Percentiles rank a stretch among this genome's conserved stretches.
phyloP scores from a whole-genome alignment of 2,797 vertebrate species.

The Tokudaia muenninki region DNA sequence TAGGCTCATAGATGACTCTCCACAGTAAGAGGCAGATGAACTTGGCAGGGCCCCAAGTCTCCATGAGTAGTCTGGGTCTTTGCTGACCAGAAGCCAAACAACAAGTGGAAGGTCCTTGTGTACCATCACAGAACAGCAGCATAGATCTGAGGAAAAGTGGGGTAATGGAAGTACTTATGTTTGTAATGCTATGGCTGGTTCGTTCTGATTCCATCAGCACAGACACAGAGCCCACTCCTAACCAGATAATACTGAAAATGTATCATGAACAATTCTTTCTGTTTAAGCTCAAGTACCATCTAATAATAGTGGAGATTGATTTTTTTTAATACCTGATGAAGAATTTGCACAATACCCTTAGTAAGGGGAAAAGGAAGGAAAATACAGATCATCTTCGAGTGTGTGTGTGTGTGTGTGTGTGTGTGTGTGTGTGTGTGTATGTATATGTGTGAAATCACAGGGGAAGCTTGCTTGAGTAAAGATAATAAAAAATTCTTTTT shows the following conservation, averaged over 20 bases:
- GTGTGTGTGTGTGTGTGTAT: neutral
- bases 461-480: neutral
- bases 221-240: slow-evolving; percentile 21
- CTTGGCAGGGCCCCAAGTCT: neutral
- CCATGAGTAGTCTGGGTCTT: neutral
- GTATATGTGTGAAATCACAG: neutral
- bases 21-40: neutral
- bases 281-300: slow-evolving; percentile 70
- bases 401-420: neutral
- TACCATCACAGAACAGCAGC: neutral
- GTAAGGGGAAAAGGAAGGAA: neutral
- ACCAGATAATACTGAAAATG: slow-evolving; percentile 53
- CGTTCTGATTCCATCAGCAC: slow-evolving; percentile 60
- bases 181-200: slow-evolving; percentile 53
- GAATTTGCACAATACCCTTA: slow-evolving; percentile 60
- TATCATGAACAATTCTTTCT: slow-evolving; percentile 63
- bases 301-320: neutral
- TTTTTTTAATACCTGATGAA: slow-evolving; percentile 12
- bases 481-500: neutral
- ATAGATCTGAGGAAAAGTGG: neutral
- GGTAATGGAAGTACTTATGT: neutral
- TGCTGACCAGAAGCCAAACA: neutral
- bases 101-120: neutral
- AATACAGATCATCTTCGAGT: neutral
- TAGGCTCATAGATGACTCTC: neutral